Evolutionary conservation across 2,113 vertebrate species (phyloP).

Genomic region (Ophiodon elongatus): DNA sequence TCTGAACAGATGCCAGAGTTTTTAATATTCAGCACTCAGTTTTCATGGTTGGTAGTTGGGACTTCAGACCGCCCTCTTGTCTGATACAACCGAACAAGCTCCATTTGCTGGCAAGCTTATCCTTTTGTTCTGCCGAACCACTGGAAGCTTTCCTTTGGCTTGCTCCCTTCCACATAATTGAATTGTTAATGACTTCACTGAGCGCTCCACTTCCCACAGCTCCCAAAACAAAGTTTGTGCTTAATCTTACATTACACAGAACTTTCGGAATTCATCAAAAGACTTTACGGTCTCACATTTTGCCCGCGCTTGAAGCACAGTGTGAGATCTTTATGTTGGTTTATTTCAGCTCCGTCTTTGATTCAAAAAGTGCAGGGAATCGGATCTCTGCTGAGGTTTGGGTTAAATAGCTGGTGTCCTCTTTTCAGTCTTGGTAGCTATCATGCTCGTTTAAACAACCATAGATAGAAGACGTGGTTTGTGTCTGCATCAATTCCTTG

Average conservation of each 20-base stretch:
- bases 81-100: constrained; percentile 20
- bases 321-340: background rate
- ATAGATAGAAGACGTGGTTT: background rate
- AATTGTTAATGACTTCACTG: constrained; percentile 52
- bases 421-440: no score
- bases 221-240: constrained; percentile 28
- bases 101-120: background rate
- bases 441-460: background rate
- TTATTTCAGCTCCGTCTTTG: background rate
- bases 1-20: constrained; percentile 20
- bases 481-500: background rate
- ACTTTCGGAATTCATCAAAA: constrained; percentile 10
- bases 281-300: background rate
- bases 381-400: background rate
- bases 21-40: constrained; percentile 14
- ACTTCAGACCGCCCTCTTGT: constrained; percentile 33
- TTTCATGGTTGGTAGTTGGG: constrained; percentile 9
- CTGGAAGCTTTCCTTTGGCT: constrained; percentile 38
- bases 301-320: background rate
- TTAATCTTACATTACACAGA: constrained; percentile 23
- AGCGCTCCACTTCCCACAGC: constrained; percentile 27
- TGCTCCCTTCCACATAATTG: constrained; percentile 29
- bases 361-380: background rate
- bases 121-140: background rate
- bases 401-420: background rate